Percentiles rank a stretch among this genome's conserved stretches.
Conservation (phyloP, 2,888 invertebrate genomes). For the Eupithecia insigniata region DNA sequence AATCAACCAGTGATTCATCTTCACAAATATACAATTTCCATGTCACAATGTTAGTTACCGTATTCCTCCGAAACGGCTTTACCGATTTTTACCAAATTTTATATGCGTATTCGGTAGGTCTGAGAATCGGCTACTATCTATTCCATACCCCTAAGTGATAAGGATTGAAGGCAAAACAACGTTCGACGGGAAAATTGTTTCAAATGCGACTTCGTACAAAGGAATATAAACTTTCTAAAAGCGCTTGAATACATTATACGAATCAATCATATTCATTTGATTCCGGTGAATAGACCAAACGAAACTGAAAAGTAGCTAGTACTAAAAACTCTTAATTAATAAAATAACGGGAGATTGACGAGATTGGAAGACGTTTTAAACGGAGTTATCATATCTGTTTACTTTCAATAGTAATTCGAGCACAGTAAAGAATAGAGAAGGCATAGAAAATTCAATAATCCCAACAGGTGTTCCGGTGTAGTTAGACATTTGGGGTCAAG, state of each 20-base stretch:
- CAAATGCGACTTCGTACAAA: not conserved
- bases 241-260: not conserved
- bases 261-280: not conserved
- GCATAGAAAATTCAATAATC: not conserved
- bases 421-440: not conserved
- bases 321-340: not conserved
- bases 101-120: too few relatives aligned
- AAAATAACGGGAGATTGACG: not conserved
- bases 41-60: too few relatives aligned
- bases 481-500: not conserved
- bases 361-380: not conserved
- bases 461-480: not conserved
- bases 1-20: not conserved
- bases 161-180: too few relatives aligned
- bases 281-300: not conserved
- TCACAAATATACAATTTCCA: too few relatives aligned
- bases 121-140: too few relatives aligned
- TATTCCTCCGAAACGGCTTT: too few relatives aligned
- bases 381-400: too few relatives aligned
- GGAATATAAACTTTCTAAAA: not conserved
- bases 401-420: not conserved
- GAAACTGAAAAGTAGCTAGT: not conserved
- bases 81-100: too few relatives aligned
- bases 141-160: too few relatives aligned
- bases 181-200: not conserved